phyloP scores from a whole-genome alignment of 2,113 vertebrate species.

The Phrynosoma blainvillii region DNA sequence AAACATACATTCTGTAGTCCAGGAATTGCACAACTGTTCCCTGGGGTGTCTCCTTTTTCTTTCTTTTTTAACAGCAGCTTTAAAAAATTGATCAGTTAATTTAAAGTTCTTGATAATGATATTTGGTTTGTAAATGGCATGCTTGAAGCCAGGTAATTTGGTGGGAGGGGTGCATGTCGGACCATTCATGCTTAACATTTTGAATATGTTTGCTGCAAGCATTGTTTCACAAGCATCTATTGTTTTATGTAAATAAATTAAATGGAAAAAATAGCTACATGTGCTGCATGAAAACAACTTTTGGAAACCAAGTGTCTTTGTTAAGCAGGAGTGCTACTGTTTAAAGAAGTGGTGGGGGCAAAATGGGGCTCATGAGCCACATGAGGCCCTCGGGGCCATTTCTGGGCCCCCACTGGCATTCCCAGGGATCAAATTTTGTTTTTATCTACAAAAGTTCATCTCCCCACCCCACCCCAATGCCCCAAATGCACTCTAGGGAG shows the following conservation, averaged over 20 bases:
- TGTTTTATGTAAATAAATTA: conserved; percentile 1
- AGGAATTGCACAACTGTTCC: neutral
- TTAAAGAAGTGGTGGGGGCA: too few species aligned
- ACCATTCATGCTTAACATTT: neutral
- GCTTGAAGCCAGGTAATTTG: neutral
- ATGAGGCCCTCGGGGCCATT: too few species aligned
- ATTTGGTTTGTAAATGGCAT: neutral
- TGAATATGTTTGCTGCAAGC: neutral
- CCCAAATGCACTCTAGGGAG: too few species aligned
- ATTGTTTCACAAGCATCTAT: neutral
- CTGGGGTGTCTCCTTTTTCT: neutral
- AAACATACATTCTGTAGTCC: neutral
- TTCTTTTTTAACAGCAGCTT: neutral
- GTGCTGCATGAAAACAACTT: neutral
- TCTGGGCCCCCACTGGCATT: too few species aligned
- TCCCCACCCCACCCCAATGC: too few species aligned
- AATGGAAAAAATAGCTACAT: neutral
- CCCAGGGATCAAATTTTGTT: too few species aligned
- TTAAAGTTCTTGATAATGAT: neutral
- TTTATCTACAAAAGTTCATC: too few species aligned
- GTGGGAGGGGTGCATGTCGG: neutral
- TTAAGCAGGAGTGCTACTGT: neutral
- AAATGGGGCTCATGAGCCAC: too few species aligned
- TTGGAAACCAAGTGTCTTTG: neutral
- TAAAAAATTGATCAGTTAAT: neutral